phyloP scores from a whole-genome alignment of 2,113 vertebrate genomes.

The Vanacampus margaritifer region DNA sequence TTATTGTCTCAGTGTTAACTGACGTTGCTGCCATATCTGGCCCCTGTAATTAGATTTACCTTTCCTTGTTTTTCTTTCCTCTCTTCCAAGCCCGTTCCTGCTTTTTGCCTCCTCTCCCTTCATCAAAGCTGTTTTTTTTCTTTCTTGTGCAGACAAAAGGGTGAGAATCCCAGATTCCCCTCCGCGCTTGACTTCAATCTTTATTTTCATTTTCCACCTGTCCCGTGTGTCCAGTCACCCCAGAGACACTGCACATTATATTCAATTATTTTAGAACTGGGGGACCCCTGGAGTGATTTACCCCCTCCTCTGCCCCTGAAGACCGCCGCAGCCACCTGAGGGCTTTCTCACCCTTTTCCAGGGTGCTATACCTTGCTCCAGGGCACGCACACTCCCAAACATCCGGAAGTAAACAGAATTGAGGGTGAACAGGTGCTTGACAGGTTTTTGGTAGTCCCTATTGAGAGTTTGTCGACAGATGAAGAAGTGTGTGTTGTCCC shows the following conservation, averaged over 20 bases:
- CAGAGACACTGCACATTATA: conserved; percentile 12
- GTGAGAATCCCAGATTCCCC: conserved; percentile 10
- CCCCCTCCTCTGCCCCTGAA: conserved; percentile 19
- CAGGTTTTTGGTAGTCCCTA: conserved; percentile 25
- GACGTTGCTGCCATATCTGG: conserved; percentile 65
- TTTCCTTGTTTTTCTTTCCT: conserved; percentile 69
- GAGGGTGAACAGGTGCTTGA: background rate
- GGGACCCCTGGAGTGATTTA: conserved; percentile 21
- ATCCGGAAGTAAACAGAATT: conserved; percentile 23
- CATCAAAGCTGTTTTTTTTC: conserved; percentile 60
- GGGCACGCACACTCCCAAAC: conserved; percentile 26
- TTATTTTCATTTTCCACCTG: conserved; percentile 1
- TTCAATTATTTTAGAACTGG: background rate
- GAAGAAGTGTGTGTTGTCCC: conserved; percentile 37
- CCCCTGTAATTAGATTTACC: conserved; percentile 75
- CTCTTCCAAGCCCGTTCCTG: conserved; percentile 39
- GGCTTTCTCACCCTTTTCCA: conserved; percentile 53
- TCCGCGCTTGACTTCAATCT: background rate
- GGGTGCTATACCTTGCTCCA: conserved; percentile 48
- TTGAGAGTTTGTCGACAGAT: conserved; percentile 36
- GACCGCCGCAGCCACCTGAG: conserved; percentile 42
- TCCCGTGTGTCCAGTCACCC: conserved; percentile 7
- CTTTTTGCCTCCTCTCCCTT: conserved; percentile 38
- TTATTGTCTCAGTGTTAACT: conserved; percentile 75
- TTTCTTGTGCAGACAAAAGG: conserved; percentile 21